Evolutionary conservation across 2,113 vertebrate species (phyloP).

Genomic region (Cathartes aura): DNA sequence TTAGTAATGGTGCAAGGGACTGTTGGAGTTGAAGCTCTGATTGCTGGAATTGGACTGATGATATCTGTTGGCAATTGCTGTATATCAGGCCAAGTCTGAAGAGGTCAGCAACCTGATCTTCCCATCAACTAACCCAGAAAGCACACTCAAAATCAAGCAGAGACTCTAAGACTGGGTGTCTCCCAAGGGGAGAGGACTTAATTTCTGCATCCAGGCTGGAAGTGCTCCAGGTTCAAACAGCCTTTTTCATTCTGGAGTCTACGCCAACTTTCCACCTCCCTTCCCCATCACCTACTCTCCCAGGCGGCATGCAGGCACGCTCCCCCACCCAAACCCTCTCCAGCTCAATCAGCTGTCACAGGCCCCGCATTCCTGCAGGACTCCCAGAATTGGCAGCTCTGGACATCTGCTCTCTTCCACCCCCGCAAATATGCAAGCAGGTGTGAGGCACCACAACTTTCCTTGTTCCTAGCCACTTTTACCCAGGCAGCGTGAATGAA

Average conservation of each 20-base stretch:
- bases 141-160: background rate
- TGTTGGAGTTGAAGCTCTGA: background rate
- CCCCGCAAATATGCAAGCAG: conserved; percentile 71
- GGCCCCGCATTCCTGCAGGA: conserved; percentile 6
- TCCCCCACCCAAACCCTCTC: background rate
- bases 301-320: background rate
- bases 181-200: background rate
- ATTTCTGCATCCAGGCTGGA: background rate
- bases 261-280: background rate
- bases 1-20: background rate
- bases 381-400: conserved; percentile 40
- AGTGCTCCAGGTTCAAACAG: background rate
- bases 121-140: background rate
- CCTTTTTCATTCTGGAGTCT: background rate
- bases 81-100: background rate
- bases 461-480: background rate
- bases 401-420: conserved; percentile 67
- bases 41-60: background rate
- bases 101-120: background rate
- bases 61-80: background rate
- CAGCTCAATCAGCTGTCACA: conserved; percentile 63
- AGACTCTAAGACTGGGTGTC: background rate
- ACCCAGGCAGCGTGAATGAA: background rate
- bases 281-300: background rate
- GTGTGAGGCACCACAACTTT: conserved; percentile 36